Conservation (phyloP, 1,140 invertebrate species). For the Hesperophylax magnus region DNA sequence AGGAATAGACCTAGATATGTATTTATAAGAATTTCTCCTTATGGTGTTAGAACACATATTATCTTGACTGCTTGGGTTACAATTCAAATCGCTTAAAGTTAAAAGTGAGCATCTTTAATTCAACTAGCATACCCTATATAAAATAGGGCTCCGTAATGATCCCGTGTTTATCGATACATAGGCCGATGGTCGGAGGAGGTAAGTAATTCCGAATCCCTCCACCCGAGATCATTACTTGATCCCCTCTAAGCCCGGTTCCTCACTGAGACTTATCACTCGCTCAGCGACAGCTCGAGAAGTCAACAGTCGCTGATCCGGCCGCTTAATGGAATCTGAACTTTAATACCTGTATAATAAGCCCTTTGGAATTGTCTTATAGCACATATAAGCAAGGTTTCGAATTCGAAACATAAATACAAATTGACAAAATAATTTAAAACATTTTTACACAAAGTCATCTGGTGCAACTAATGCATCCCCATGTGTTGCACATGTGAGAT, state of each 20-base stretch:
- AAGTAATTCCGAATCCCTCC: background rate
- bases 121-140: background rate
- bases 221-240: constrained; percentile 8
- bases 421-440: too few relatives aligned
- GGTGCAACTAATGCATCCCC: too few relatives aligned
- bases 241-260: constrained; percentile 10
- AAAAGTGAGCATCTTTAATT: too few relatives aligned
- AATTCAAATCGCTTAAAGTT: too few relatives aligned
- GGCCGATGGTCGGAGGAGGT: background rate
- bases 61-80: too few relatives aligned
- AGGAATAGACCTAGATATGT: too few relatives aligned
- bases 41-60: too few relatives aligned
- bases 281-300: constrained; percentile 16
- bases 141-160: background rate
- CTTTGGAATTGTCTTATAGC: background rate
- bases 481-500: too few relatives aligned
- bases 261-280: constrained; percentile 32
- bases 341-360: constrained; percentile 24
- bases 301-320: background rate
- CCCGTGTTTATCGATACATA: constrained; percentile 22
- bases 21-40: too few relatives aligned
- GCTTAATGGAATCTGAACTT: constrained; percentile 7
- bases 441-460: too few relatives aligned
- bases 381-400: background rate
- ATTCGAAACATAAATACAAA: too few relatives aligned